Evolutionary conservation across 2,113 vertebrate species (phyloP).

Genomic region (Anoplopoma fimbria): DNA sequence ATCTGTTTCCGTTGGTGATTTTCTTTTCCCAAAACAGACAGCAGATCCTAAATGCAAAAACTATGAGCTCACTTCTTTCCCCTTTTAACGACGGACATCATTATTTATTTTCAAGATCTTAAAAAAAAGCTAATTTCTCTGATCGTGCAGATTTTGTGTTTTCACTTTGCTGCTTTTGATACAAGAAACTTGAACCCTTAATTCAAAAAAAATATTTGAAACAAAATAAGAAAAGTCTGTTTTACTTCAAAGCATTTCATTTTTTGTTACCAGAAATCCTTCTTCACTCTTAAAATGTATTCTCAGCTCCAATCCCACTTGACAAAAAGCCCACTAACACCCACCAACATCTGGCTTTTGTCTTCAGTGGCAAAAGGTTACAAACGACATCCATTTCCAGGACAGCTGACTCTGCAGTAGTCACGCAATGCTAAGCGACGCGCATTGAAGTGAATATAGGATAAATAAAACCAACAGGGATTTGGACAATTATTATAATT

Average conservation of each 20-base stretch:
- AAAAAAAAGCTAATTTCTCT: background rate
- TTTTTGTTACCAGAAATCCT: background rate
- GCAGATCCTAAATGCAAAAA: background rate
- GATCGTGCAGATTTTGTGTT: background rate
- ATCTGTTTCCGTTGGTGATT: background rate
- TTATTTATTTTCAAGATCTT: background rate
- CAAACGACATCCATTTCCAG: background rate
- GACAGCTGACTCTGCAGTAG: background rate
- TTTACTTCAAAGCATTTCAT: background rate
- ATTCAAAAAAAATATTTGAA: no score
- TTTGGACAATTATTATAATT: background rate
- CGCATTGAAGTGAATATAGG: background rate
- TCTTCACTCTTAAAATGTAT: background rate
- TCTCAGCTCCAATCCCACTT: background rate
- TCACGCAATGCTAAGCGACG: background rate
- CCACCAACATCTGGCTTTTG: background rate
- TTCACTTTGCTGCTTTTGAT: background rate
- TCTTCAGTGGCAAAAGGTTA: background rate
- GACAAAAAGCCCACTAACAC: background rate
- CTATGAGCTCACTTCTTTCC: background rate
- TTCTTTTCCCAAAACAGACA: background rate
- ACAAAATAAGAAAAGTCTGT: background rate
- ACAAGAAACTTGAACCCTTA: no score
- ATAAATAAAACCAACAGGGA: background rate
- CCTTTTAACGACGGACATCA: background rate